Evolutionary conservation across 1,140 invertebrate species (phyloP).

Genomic region (Drosophila nasuta): DNA sequence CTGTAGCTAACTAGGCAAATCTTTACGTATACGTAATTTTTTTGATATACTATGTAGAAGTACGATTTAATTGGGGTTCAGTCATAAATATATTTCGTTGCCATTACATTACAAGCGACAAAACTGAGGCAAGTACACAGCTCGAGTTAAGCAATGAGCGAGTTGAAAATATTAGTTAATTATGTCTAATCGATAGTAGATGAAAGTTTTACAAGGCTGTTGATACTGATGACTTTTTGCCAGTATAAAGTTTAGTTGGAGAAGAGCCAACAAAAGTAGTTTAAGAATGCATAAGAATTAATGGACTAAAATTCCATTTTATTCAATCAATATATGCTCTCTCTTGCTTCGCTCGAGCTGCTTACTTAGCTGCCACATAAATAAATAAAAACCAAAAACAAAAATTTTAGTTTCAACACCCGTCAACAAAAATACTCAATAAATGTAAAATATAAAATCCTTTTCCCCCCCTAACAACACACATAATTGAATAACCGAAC

Average conservation of each 20-base stretch:
- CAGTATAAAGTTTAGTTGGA: no score
- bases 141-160: background rate
- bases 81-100: conserved; percentile 8
- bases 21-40: background rate
- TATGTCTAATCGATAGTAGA: no score
- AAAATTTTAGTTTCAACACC: conserved; percentile 7
- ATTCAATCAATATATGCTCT: background rate
- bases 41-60: conserved; percentile 4
- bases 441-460: conserved; percentile 59
- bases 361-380: background rate
- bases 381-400: background rate
- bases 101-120: background rate
- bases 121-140: background rate
- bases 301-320: no score
- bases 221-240: no score
- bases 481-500: no score
- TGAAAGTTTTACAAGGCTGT: no score
- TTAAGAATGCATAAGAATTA: no score
- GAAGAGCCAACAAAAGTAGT: no score
- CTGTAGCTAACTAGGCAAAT: conserved; percentile 3
- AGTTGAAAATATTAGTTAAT: background rate
- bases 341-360: conserved; percentile 6
- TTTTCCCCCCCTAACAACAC: conserved; percentile 34
- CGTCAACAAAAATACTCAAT: conserved; percentile 24
- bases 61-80: conserved; percentile 11